Base-by-base conservation (phyloP, 2,888 invertebrate species). In the Zygaena filipendulae region DNA sequence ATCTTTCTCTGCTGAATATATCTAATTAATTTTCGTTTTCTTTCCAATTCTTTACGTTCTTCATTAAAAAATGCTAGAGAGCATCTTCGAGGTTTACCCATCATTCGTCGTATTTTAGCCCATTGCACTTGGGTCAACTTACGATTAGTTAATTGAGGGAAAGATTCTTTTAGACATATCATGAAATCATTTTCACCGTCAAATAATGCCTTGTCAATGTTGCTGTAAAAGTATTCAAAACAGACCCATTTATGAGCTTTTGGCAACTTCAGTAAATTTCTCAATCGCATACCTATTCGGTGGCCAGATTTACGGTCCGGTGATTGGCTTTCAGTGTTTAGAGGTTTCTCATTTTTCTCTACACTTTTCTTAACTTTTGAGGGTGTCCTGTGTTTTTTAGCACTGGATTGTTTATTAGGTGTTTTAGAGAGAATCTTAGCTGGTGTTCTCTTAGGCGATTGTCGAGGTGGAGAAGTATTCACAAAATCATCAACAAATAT, bases 231-330 rank as follows among this genome's bases (percentile, higher is more conserved):
- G 90, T 97, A 99, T 67, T 99, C 99, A 69, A 95, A 98, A 66
- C 96, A 97, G 5, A 98, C 97, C 96, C 97, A 98, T 71, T 95
- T 96, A 61, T 98, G 97, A 3, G 98, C 98, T 79, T 98, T 98
- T 1, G 99, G 98, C 39, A 99, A 74, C 71, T 98, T 98, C 3
- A 99, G 80, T 14, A 99, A 83, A 75, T 99, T 99, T 40, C 95
- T 82, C 33, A 95, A 74, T 40, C 95, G 82, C 75, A 93, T 85
- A 2, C 96, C 96, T 46, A 96, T 92, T 48, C 90, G 86, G 52
- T 97, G 95, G 0, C 95, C 95, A 43, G 91, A 86, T 59, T 89
- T 91, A 35, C 91, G 86, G 60, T 95, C 95, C 10, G 90, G 87
- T 10, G 87, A 82, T 56, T 64, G 75, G 59, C 38, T 69, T 47